Evolutionary conservation across 2,888 invertebrate genomes (phyloP).

Genomic region (Lydus trimaculatus): DNA sequence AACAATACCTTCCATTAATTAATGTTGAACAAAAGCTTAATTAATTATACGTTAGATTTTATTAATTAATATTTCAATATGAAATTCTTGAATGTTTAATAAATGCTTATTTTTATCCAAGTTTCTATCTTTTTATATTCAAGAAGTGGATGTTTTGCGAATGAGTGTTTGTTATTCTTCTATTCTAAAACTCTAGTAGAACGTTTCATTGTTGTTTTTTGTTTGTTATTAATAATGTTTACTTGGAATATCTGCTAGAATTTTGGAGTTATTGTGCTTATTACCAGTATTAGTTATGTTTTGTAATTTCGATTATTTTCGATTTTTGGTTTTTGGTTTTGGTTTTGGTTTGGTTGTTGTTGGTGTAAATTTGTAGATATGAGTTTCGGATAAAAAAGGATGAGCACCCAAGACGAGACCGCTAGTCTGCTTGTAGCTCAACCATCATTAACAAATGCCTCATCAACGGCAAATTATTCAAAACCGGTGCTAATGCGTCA

Average conservation of each 20-base stretch:
- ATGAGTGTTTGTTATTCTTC: not conserved
- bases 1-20: not conserved
- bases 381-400: conserved; percentile 42
- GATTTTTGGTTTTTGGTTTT: not conserved
- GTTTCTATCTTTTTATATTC: not conserved
- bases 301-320: not conserved
- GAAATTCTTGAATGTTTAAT: not conserved
- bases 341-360: conserved; percentile 2
- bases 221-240: too few species aligned
- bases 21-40: not conserved
- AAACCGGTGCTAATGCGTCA: conserved; percentile 87
- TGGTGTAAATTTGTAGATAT: conserved; percentile 27
- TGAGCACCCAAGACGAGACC: conserved; percentile 81
- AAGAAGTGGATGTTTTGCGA: not conserved
- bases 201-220: too few species aligned
- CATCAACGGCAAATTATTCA: conserved; percentile 63
- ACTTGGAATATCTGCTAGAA: not conserved
- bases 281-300: not conserved
- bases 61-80: not conserved
- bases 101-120: too few species aligned
- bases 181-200: conserved; percentile 1
- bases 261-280: not conserved
- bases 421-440: conserved; percentile 78
- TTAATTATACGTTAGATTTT: not conserved
- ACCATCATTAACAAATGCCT: conserved; percentile 64